Evolutionary conservation across 2,113 vertebrate species (phyloP), one percentile per base, ranked within the genome.

Genomic region (Smithornis capensis): DNA sequence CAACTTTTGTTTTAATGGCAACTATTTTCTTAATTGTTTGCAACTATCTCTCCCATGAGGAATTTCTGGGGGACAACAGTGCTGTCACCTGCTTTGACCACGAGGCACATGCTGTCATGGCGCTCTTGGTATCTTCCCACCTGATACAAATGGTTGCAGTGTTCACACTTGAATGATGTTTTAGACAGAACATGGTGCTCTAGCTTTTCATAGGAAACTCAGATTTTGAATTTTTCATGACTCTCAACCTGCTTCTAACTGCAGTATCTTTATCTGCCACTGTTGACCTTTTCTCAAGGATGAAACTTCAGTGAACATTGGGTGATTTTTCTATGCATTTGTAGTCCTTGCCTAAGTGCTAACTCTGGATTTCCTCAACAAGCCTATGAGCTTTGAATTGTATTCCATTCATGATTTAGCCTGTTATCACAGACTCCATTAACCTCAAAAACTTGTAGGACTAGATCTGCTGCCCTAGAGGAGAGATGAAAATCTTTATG

Each of bases 381-480:
- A 52, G 70, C 37, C 52, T 63, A 4, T 81, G 69, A 82, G 83
- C 25, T 93, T 93, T 92, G 64, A 47, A 69, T 23, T 63, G 18
- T 75, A 75, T 81, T 74, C 40, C 35, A 42, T 25, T 75, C 52
- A 82, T 84, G 52, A 89, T 78, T 91, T 89, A 82, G 25, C 40
- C 40, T 95, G 56, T 87, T 95, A 82, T 94, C 86, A 82, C 23
- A 53, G 45, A 53, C 47, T 93, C 17, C 44, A 84, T 87, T 89
- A 75, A 49, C 31, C 28, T 60, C 15, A 56, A 82, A 92, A 89
- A 68, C 83, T 83, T 86, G 76, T 84, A 78, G 63, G 40, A 89
- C 91, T 35, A 40, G 83, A 91, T 92, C 57, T 68, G 12, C 69
- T 82, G 53, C 69, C 44, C 68, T 76, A 53, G 45, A 59, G 40